Percentiles rank a stretch among this genome's conserved stretches.
Conservation (phyloP, 2,113 vertebrate genomes). For the Myrmecophaga tridactyla region DNA sequence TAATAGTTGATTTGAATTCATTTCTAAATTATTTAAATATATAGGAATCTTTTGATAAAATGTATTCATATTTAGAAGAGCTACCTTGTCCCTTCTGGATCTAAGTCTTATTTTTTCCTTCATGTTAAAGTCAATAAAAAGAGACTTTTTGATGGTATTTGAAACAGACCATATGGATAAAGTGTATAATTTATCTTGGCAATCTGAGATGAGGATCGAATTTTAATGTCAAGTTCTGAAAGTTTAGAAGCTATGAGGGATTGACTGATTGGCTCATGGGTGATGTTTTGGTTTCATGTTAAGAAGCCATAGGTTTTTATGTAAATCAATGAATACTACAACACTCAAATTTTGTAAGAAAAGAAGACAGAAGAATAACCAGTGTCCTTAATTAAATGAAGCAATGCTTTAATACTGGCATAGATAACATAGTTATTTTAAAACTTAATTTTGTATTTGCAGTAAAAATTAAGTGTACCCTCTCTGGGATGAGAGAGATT, state of each 20-base stretch:
- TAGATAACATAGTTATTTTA: background rate
- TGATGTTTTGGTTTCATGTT: background rate
- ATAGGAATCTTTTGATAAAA: slow-evolving; percentile 13
- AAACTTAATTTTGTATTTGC: background rate
- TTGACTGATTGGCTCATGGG: background rate
- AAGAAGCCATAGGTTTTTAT: background rate
- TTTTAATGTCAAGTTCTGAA: slow-evolving; percentile 11
- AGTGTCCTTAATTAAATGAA: background rate
- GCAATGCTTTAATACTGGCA: background rate
- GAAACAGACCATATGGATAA: background rate
- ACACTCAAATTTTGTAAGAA: background rate
- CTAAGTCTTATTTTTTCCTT: background rate
- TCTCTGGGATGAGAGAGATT: background rate
- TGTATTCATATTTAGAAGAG: background rate
- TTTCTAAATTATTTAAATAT: slow-evolving; percentile 33
- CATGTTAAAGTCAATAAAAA: background rate
- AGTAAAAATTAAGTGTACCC: background rate
- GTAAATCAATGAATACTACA: background rate
- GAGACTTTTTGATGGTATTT: background rate
- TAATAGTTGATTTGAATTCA: background rate
- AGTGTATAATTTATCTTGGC: background rate
- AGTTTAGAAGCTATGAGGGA: background rate
- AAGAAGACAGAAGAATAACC: background rate
- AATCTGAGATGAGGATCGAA: background rate
- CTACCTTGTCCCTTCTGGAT: background rate